Base-by-base conservation (phyloP, 2,888 invertebrate genomes). In the Spodoptera littoralis region DNA sequence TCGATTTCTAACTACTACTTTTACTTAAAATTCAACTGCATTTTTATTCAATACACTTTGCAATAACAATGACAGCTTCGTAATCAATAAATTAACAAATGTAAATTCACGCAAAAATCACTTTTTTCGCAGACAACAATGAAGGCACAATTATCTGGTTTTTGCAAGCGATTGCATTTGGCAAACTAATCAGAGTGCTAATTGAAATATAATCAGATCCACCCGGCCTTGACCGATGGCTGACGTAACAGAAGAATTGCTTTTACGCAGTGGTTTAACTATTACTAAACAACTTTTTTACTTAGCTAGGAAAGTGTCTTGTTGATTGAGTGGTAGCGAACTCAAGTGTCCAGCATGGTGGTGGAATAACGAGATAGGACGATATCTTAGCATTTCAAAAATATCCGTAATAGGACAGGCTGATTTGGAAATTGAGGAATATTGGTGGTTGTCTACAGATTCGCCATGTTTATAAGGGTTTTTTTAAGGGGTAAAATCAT, bases 141-240 rank as follows among this genome's bases (percentile, higher is more conserved):
- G 48, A 54, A 57, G 13, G 6, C 44, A 48, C 30, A 58, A 77
- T 70, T 64, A 60, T 24, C 22, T 24, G 51, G 50, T 77, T 73
- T 70, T 68, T 79, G 60, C 22, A 44, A 36, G 22, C 49, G 74
- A 60, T 70, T 73, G 60, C 77, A 67, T 55, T 45, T 27, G 5
- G 43, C 5, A 60, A 58, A 59, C 48, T 49, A 63, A 75, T 75
- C 62, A 47, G 41, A 73, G 60, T 24, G 52, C 49, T 74, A 77
- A 77, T 77, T 74, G 75, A 65, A 43, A 45, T 55, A 60, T 80
- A 80, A 77, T 71, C 80, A 69, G 75, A 74, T 71, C 47, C 65
- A 63, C 30, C 69, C 61, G 65, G 42, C 80, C 75, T 77, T 71
- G 80, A 75, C 71, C 62, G 58, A 54, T 6, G 43, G 6, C 42